phyloP scores from a whole-genome alignment of 2,888 invertebrate genomes.

The Hololepta plana region DNA sequence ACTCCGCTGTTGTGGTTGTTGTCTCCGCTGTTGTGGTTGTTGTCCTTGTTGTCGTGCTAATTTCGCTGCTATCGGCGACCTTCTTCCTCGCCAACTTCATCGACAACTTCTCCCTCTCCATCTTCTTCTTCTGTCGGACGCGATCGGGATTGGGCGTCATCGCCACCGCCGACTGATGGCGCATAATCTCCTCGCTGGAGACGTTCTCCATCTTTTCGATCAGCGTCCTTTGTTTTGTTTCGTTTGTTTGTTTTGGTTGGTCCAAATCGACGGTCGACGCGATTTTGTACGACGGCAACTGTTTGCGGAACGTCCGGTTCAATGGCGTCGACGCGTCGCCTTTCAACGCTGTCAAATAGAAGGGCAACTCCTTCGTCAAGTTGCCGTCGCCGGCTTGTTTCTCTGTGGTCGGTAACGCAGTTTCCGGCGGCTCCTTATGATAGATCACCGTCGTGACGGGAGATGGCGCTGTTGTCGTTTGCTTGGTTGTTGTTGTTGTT shows the following conservation, averaged over 20 bases:
- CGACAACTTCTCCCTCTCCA: too few species aligned
- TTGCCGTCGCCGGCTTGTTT: conserved; percentile 6
- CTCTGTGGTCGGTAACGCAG: conserved; percentile 9
- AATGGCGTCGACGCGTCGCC: too few species aligned
- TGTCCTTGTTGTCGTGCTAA: conserved; percentile 1
- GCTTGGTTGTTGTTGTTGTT: not conserved
- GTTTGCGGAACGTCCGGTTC: conserved; percentile 21
- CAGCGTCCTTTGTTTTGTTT: conserved; percentile 1
- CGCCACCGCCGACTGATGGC: too few species aligned
- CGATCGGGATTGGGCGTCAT: too few species aligned
- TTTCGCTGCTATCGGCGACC: conserved; percentile 3
- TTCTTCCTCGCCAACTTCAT: too few species aligned
- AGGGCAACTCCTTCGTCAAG: too few species aligned
- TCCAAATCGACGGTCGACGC: too few species aligned
- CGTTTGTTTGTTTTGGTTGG: too few species aligned
- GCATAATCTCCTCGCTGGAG: not conserved
- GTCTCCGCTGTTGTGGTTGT: conserved; percentile 2
- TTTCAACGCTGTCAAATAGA: too few species aligned
- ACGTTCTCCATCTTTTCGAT: not conserved
- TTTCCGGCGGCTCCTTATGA: conserved; percentile 13
- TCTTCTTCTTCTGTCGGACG: too few species aligned
- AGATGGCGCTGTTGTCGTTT: conserved; percentile 7
- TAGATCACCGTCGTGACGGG: conserved; percentile 14
- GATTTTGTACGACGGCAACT: too few species aligned
- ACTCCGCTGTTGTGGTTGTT: conserved; percentile 2